Evolutionary conservation across 1,140 invertebrate species (phyloP), one percentile per base, ranked within the genome.

Genomic region (Melipona quadrifasciata): DNA sequence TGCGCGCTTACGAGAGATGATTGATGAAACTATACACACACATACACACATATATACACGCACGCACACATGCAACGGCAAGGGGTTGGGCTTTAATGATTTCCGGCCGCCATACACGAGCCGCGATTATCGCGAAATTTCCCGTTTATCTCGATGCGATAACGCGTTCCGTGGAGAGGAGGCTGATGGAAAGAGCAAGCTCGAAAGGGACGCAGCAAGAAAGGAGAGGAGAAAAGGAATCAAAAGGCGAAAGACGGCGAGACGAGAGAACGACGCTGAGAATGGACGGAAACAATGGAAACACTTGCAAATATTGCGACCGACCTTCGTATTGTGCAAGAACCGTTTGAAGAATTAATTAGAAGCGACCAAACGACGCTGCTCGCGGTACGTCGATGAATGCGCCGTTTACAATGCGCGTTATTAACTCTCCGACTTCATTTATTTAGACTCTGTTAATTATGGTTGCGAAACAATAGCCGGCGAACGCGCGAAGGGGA

Each of bases 1-100:
- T 92, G 90, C 86, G 84, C 89, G 90, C 88, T 91, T 92, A 91
- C 75, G 82, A 76, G 82, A 76, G 76, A 81, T 91, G 91, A 92
- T 92, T 92, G 91, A 92, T 92, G 91, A 88, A 91, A 92, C 84
- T 27, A 47, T 53, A 82, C 70, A 75, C 58, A 31, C 67, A 8
- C 39, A 39, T 0, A 47, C 39, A 47, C 39, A 47, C 8, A 47
- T 8, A 47, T 6, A 47, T 8, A 47, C 8, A 47, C 39, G 39
- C 39, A 47, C 39, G 39, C 8, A 47, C 39, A 47, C 39, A 8
- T 47, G 39, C 39, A 47, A 47, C 39, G 74, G 81, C 53, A 77
- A 27, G n/a, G 72, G 39, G 76, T 57, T 34, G 68, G 65, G 55
- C 51, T 76, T 61, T 53, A 67, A 81, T 78, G 81, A 89, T 89